phyloP scores from a whole-genome alignment of 2,888 invertebrate genomes.

The Mesopsocus fuscifrons region DNA sequence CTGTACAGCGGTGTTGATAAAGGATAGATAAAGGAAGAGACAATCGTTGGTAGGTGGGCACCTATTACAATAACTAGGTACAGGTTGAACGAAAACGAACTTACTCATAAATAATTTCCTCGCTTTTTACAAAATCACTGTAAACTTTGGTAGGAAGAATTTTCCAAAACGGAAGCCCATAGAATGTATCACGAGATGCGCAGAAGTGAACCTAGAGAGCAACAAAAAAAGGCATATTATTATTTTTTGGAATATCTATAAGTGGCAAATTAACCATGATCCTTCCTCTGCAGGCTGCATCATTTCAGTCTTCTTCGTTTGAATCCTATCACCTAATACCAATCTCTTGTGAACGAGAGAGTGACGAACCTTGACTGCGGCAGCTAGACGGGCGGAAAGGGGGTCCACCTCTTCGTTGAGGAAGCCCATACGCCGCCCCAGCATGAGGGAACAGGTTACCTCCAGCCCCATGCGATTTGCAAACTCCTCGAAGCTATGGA shows the following conservation, averaged over 20 bases:
- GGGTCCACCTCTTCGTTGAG: constrained; percentile 33
- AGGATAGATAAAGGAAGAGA: too few relatives aligned
- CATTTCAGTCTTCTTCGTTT: too few relatives aligned
- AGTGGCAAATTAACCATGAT: too few relatives aligned
- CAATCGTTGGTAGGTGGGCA: too few relatives aligned
- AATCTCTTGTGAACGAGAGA: too few relatives aligned
- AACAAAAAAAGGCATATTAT: too few relatives aligned
- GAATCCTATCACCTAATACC: too few relatives aligned
- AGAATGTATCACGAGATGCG: constrained; percentile 62
- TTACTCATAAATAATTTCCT: constrained; percentile 64
- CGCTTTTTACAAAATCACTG: constrained; percentile 45
- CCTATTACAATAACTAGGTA: too few relatives aligned
- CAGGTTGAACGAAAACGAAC: too few relatives aligned
- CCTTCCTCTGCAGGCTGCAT: too few relatives aligned
- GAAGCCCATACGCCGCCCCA: constrained; percentile 63
- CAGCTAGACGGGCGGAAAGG: constrained; percentile 40
- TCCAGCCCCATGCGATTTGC: constrained; percentile 64
- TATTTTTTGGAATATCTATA: too few relatives aligned
- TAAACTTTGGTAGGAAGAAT: constrained; percentile 53
- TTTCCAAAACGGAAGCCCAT: constrained; percentile 68
- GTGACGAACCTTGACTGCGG: constrained; percentile 34
- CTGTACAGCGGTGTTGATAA: too few relatives aligned
- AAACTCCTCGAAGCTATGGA: constrained; percentile 46
- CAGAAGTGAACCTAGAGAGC: constrained; percentile 53
- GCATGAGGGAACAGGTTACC: constrained; percentile 58